Base-by-base conservation (phyloP, 2,113 vertebrate genomes). In the Callaeas wilsoni region DNA sequence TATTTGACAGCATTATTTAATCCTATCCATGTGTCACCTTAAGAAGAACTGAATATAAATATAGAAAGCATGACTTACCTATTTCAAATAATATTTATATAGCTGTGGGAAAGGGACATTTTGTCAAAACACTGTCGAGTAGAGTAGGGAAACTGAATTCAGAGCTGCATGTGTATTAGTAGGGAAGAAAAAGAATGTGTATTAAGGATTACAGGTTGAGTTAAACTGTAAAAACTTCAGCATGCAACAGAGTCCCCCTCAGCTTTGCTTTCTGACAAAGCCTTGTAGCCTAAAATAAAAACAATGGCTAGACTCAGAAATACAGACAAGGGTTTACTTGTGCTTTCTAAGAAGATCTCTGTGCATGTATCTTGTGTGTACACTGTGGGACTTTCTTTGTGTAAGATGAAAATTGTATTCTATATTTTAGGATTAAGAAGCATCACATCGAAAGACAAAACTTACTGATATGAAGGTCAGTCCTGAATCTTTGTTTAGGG, bases 1-100 rank as follows among this genome's bases (percentile, higher is more conserved):
- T 92, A 39, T 97, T 83, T 97, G 92, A 96, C 65, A 92, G 52
- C 46, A 85, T 89, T 85, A 73, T 97, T 98, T 98, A 96, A 93
- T 96, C 74, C 81, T 93, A 71, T 85, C 91, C 73, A 37, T 80
- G 52, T 87, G 84, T 95, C 93, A 53, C 87, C 73, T 55, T 78
- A 91, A 84, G 90, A 77, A 97, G 70, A 97, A 93, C 12, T 64
- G 71, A 92, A 44, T 93, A 93, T 95, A 96, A 95, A 90, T 76
- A 96, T 96, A 84, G 65, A 27, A 90, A 92, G 46, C 32, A 69
- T 84, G 57, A 80, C 32, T 91, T 94, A 76, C 53, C 4, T 75
- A 4, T 94, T 96, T 96, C 86, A 97, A 91, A 96, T 96, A 96
- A 85, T 80, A 78, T 93, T 83, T 86, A 77, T 90, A 88, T 50